Base-by-base conservation (phyloP, 1,140 invertebrate genomes). In the Cydia pomonella region DNA sequence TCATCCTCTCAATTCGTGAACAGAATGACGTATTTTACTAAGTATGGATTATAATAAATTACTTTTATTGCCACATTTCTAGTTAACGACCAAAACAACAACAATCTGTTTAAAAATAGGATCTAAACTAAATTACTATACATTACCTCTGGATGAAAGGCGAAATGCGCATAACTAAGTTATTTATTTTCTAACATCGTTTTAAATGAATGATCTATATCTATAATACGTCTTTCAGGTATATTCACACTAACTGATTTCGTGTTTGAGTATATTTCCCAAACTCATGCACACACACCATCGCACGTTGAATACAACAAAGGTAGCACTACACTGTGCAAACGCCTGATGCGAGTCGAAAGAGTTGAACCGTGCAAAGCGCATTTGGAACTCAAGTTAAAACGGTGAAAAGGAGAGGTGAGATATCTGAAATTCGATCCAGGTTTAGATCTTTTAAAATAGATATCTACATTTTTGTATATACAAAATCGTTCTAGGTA, bases 1-100 rank as follows among this genome's bases (percentile, higher is more conserved):
- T 23, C 53, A 59, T 23, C 16, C 53, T 23, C 21, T 59, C 53
- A 21, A 12, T 59, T 59, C 53, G 21, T 59, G 21, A 59, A 59
- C 9, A 59, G 2, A 23, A 59, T 59, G 53, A 59, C 53, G 53
- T 23, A 59, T 12, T 59, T 59, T 59, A 59, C 53, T 59, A 59
- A 59, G 53, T 59, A 59, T 23, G 2, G 53, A 59, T 59, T 23
- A 59, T n/a, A 59, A 7, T 59, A 59, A 59, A 59, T 59, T 10
- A 23, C 16, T 10, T 59, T 59, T 59, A 59, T 23, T 21, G 21
- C 2, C 18, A 59, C 10, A 12, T 18, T 59, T 59, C 53, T 59
- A 23, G 18, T 59, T 59, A 59, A 59, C n/a, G 21, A 59, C 23
- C 18, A 59, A 59, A 21, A 59, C 53, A 59, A 59, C 18, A 59